Evolutionary conservation across 1,140 invertebrate genomes (phyloP).

Genomic region (Whitmania pigra): DNA sequence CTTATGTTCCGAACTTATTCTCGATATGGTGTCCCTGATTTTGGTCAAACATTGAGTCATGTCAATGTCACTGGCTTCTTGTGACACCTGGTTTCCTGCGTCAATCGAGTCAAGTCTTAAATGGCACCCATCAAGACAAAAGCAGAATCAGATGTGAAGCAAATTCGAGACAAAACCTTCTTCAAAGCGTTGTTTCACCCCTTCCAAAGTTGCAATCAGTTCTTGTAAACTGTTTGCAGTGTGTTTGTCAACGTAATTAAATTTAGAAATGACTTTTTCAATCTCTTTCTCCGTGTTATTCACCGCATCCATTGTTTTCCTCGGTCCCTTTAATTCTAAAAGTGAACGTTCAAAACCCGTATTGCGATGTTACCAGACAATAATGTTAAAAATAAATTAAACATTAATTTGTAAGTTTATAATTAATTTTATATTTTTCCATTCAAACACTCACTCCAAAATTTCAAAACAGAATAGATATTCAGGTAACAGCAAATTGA

Average conservation of each 20-base stretch:
- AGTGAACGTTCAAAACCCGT: too few relatives aligned
- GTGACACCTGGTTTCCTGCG: constrained; percentile 3
- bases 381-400: too few relatives aligned
- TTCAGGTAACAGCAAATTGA: too few relatives aligned
- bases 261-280: constrained; percentile 14
- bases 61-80: too few relatives aligned
- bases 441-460: too few relatives aligned
- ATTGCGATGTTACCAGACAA: too few relatives aligned
- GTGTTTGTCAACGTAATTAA: constrained; percentile 18
- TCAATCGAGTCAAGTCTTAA: constrained; percentile 1
- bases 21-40: constrained; percentile 35
- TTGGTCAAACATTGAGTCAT: constrained; percentile 35
- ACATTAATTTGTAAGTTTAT: too few relatives aligned
- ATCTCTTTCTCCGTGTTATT: not conserved
- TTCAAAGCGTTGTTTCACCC: not conserved
- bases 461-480: too few relatives aligned
- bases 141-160: too few relatives aligned
- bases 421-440: too few relatives aligned
- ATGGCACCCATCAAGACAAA: too few relatives aligned
- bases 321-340: too few relatives aligned
- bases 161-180: not conserved
- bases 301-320: not conserved
- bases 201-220: constrained; percentile 4
- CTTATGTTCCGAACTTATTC: constrained; percentile 49
- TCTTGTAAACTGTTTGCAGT: constrained; percentile 15